A percentile compares a stretch with the other conserved stretches of the same genome.
These are phyloP conservation scores for Neodiprion virginianus DNA, from an alignment of 1,140 invertebrate genomes.

Conservation along the genomic window DNA sequence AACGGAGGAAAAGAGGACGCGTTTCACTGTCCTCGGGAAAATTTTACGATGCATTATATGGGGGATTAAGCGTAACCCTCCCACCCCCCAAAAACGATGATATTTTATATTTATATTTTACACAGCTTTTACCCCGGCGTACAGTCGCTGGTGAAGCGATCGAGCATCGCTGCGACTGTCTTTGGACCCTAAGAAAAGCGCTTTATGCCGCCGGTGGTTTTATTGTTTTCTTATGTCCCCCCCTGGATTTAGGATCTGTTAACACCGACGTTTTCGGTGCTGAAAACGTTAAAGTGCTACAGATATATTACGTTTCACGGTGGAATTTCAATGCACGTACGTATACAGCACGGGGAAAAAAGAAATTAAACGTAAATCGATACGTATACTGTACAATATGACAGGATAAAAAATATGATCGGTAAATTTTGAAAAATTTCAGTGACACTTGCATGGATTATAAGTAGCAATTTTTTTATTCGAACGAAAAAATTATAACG, in stretches of 20 bases:
- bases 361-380: too few relatives aligned
- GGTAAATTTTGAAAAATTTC: too few relatives aligned
- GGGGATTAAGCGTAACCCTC: not conserved
- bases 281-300: not conserved
- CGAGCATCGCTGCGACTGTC: not conserved
- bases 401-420: too few relatives aligned
- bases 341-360: too few relatives aligned
- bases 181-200: not conserved
- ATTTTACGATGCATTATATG: conserved; percentile 16
- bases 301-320: too few relatives aligned
- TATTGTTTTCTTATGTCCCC: conserved; percentile 17
- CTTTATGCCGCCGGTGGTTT: conserved; percentile 2
- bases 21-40: not conserved
- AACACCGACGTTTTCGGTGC: not conserved
- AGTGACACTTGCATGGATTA: too few relatives aligned
- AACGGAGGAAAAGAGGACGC: not conserved
- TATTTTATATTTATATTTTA: conserved; percentile 17
- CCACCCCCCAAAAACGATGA: not conserved
- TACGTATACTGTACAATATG: too few relatives aligned
- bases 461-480: too few relatives aligned
- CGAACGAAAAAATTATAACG: too few relatives aligned
- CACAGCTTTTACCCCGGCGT: not conserved
- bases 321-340: too few relatives aligned
- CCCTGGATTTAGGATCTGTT: conserved; percentile 13
- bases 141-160: not conserved